Evolutionary conservation across 2,888 invertebrate genomes (phyloP), one percentile per base, ranked within the genome.

Genomic region (Vesta saturnalis): DNA sequence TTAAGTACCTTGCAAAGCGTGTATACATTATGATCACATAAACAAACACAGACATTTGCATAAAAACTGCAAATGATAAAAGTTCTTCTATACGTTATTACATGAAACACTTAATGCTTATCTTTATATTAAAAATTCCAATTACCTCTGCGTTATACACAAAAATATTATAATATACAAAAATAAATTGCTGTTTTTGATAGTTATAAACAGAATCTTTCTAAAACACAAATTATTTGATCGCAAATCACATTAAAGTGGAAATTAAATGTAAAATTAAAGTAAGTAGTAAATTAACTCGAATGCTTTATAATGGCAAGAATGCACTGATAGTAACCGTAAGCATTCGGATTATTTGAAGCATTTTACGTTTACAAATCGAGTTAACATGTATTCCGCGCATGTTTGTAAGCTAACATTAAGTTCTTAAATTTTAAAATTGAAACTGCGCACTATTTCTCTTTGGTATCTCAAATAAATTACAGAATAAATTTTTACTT

Each of bases 351-450:
- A 14, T 23, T 35, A 56, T 56, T 56, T 35, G 21, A 56, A 56
- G 35, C 18, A 56, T 56, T 62, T 62, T 56, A 56, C 62, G 56
- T 62, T 62, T 62, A 62, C 56, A 62, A 55, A 62, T 62, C 62
- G 55, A 55, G 55, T 54, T n/a, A 54, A 61, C 61, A 61, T 61
- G 52, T 54, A 61, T 61, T 61, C 54, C 52, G 23, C 35, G 61
- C 61, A 61, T 61, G 52, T 35, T 61, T 61, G 52, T 18, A 30
- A 35, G 39, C 21, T n/a, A n/a, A 35, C 61, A 39, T 52, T 19
- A n/a, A 52, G 21, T 52, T 52, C 52, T 52, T 52, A 39, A 39
- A 52, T 54, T 39, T 39, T 39, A 39, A 39, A 39, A 39, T 1
- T 39, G 12, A 39, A 39, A 39, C n/a, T 39, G 39, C 39, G n/a